phyloP scores from a whole-genome alignment of 2,113 vertebrate species.

The Caranx ignobilis region DNA sequence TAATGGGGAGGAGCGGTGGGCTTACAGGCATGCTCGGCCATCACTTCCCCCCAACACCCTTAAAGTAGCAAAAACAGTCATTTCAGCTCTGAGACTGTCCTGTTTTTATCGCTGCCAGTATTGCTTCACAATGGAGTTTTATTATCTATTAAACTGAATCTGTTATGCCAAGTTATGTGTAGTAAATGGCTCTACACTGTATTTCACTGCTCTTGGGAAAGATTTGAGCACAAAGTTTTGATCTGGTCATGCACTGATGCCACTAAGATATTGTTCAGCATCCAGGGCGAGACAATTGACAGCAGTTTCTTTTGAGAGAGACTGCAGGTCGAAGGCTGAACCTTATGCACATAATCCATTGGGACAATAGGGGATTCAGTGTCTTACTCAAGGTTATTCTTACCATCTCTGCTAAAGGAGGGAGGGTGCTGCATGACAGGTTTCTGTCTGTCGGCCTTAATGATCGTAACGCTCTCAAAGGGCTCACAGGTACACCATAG shows the following conservation, averaged over 20 bases:
- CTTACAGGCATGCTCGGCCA: conserved; percentile 56
- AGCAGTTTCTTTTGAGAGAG: conserved; percentile 14
- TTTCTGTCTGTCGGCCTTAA: conserved; percentile 15
- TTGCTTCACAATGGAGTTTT: conserved; percentile 55
- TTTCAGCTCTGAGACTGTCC: conserved; percentile 51
- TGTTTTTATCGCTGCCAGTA: conserved; percentile 50
- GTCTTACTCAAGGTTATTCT: conserved; percentile 18
- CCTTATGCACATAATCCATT: conserved; percentile 13
- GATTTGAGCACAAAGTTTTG: conserved; percentile 2
- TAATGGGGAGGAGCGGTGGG: conserved; percentile 66
- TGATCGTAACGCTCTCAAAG: conserved; percentile 32
- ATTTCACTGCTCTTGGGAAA: conserved; percentile 22
- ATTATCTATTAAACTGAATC: conserved; percentile 53
- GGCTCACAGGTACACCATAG: conserved; percentile 2
- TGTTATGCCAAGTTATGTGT: conserved; percentile 50
- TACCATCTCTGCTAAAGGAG: conserved; percentile 23
- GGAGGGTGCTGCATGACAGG: conserved; percentile 1
- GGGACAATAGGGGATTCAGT: conserved; percentile 5
- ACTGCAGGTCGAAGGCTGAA: conserved; percentile 26
- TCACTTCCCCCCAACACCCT: conserved; percentile 39
- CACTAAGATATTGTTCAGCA: not conserved
- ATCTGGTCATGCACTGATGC: conserved; percentile 20
- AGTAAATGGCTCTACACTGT: conserved; percentile 2
- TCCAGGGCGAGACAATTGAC: conserved; percentile 7
- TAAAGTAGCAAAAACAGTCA: conserved; percentile 65